Base-by-base conservation (phyloP, 2,113 vertebrate genomes). In the Periophthalmodon schlosseri region DNA sequence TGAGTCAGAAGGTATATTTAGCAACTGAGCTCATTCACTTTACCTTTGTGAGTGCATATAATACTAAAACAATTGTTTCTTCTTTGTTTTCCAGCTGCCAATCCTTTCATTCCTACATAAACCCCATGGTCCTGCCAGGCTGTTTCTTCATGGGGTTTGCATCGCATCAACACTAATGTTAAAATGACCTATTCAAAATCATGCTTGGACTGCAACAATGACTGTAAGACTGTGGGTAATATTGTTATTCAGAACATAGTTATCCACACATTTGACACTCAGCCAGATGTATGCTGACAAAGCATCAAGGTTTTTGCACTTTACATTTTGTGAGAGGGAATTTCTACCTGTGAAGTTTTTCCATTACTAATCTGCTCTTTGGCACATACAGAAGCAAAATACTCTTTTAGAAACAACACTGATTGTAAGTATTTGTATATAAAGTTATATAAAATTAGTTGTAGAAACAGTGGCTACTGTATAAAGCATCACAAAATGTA, bases 301-400 rank as follows among this genome's bases (percentile, higher is more conserved):
- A 80, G 79, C 82, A 76, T 89, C 81, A 77, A 71, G 85, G 84
- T 83, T 90, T 64, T 72, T 79, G 89, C 91, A 91, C 87, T 92
- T 91, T 90, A 91, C 86, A 87, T 85, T 88, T 84, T 90, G 82
- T 84, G 88, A 86, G 81, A 84, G 71, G 73, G 72, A 84, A 81
- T 87, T 90, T 56, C 74, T 86, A 88, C 83, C 87, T 80, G 83
- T 83, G 75, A 83, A 81, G 52, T 56, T 56, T 85, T 77, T 81
- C 66, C 75, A 80, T 72, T 82, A 81, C 78, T 54, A 76, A 77
- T 64, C 57, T 72, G 75, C 60, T 21, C 10, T 74, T 66, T 13
- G 61, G 72, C 81, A 52, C 80, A 71, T 47, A 77, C 44, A 78
- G 64, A 76, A 60, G 0, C 69, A 78, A 75, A 72, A 23, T 80